phyloP scores from a whole-genome alignment of 1,140 invertebrate species.

The Macrocentrus cingulum region DNA sequence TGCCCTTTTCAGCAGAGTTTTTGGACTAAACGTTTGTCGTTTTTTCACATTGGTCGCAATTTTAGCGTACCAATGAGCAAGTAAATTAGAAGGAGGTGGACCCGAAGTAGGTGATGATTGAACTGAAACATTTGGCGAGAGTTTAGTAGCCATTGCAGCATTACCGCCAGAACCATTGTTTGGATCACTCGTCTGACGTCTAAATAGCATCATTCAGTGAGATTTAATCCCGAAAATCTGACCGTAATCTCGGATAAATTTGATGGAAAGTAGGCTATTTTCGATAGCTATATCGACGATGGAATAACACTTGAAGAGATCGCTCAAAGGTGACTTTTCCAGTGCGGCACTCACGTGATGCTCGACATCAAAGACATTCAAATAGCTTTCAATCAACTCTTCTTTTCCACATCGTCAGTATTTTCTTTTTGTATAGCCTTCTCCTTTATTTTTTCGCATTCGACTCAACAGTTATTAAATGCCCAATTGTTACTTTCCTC shows the following conservation, averaged over 20 bases:
- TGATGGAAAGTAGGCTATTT: no score
- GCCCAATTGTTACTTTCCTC: no score
- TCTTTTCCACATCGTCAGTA: no score
- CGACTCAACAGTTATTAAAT: no score
- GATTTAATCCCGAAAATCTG: no score
- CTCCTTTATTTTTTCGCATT: not conserved
- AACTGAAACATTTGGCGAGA: constrained; percentile 28
- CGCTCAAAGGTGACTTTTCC: constrained; percentile 10
- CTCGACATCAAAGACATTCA: not conserved
- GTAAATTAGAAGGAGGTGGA: constrained; percentile 39
- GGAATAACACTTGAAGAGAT: no score
- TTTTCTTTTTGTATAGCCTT: no score
- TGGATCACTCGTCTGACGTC: constrained; percentile 49
- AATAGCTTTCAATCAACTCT: constrained; percentile 11
- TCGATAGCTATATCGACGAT: no score
- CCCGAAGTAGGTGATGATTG: constrained; percentile 48
- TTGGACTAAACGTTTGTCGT: constrained; percentile 53
- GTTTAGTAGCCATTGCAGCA: constrained; percentile 19
- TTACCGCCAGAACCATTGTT: constrained; percentile 33
- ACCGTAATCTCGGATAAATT: not conserved
- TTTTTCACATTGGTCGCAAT: constrained; percentile 56
- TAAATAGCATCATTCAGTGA: constrained; percentile 42
- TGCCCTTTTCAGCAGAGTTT: constrained; percentile 52
- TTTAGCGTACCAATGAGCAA: constrained; percentile 57
- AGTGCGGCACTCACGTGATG: not conserved